Base-by-base conservation (phyloP, 2,797 vertebrate species). In the Crenichthys baileyi region DNA sequence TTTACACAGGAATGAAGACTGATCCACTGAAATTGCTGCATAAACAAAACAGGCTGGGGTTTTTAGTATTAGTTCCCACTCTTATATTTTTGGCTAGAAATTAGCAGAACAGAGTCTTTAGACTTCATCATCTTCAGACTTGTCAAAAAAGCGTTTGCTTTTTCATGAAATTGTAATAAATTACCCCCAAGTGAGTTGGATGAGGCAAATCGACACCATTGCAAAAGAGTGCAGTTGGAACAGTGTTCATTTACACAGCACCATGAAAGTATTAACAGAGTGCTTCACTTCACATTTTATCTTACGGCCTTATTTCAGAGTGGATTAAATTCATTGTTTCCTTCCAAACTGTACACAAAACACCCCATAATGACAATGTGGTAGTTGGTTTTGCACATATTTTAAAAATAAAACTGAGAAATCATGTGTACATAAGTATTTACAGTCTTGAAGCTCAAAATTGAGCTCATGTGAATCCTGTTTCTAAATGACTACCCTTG, bases 151-250 rank as follows among this genome's bases (percentile, higher is more conserved):
- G 67, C 2, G 48, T 78, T 83, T 6, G 5, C 60, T 13, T 71
- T 70, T 77, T 22, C 31, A 11, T 50, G 41, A 76, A 73, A 73
- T 65, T 71, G 53, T 76, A 85, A 86, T 89, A 79, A 70, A 80
- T 83, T 83, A 81, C 56, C 50, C 36, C 29, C 26, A 55, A 75
- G 39, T 75, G 68, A 44, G 41, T 53, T 53, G 48, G 79, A 83
- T 29, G 31, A 72, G 70, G 73, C 82, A 76, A 72, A 39, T 81
- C 72, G 76, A 31, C 67, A 60, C 51, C 58, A 51, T 3, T 63
- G 56, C 9, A 81, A 79, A 84, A 41, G 29, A 90, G 85, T 81
- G 70, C 44, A 53, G 46, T 73, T 75, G 29, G 78, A 83, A 73
- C 70, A 61, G 63, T 75, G 56, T 79, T 90, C 73, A 72, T 75